These are phyloP conservation scores for Merodon equestris DNA, from an alignment of 2,888 invertebrate species.

Conservation along the genomic window DNA sequence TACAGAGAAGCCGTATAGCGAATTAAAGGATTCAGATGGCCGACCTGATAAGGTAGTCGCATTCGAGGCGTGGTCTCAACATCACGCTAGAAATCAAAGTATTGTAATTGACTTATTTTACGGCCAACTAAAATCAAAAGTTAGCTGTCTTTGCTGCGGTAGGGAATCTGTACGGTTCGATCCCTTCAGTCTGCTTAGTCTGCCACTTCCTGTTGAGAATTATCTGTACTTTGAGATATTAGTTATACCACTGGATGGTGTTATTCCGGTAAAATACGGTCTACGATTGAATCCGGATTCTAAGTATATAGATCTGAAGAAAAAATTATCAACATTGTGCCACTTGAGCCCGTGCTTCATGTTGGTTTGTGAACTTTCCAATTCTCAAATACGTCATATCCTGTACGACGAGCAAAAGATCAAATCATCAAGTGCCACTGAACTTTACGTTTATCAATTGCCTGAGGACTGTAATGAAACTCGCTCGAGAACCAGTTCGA, in stretches of 20 bases:
- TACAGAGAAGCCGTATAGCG: conserved; percentile 84
- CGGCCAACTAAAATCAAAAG: conserved; percentile 93
- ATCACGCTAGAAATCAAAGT: conserved; percentile 89
- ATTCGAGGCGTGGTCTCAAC: conserved; percentile 90
- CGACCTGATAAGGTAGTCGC: conserved; percentile 86
- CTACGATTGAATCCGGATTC: conserved; percentile 90
- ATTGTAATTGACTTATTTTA: conserved; percentile 94
- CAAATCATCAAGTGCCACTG: conserved; percentile 79
- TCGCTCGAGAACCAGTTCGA: conserved; percentile 76
- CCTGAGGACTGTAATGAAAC: conserved; percentile 78
- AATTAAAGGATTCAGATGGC: conserved; percentile 87
- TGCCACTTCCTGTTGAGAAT: conserved; percentile 95
- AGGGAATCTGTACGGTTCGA: conserved; percentile 93
- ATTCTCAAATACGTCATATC: conserved; percentile 84
- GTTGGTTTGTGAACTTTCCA: conserved; percentile 86
- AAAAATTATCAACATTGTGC: conserved; percentile 83
- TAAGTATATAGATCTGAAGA: conserved; percentile 87
- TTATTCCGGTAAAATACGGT: conserved; percentile 91
- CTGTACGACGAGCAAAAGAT: conserved; percentile 81
- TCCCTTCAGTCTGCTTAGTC: conserved; percentile 92
- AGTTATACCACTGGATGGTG: conserved; percentile 89
- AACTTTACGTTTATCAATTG: conserved; percentile 86
- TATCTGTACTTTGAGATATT: conserved; percentile 87
- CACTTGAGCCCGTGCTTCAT: conserved; percentile 82
- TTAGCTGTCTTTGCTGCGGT: conserved; percentile 89